Conservation (phyloP, 2,113 vertebrate genomes). For the Thunnus maccoyii region DNA sequence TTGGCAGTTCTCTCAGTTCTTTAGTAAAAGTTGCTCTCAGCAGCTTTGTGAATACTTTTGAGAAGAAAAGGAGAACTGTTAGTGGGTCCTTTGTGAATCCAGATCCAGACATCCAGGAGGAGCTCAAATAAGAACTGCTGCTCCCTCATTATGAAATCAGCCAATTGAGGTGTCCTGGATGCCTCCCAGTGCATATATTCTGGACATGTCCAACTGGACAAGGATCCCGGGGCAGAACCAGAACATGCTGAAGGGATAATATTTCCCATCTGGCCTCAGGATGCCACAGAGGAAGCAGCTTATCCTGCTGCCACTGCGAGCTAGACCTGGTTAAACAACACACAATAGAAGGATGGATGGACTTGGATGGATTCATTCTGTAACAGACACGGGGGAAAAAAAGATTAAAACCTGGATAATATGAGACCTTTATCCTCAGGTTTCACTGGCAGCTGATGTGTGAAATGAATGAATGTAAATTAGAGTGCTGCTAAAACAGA, state of each 20-base stretch:
- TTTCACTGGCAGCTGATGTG: neutral
- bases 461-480: neutral
- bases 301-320: slow-evolving; percentile 1
- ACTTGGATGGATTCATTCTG: neutral
- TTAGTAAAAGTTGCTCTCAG: too few species aligned
- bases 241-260: slow-evolving; percentile 17
- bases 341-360: neutral
- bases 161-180: too few species aligned
- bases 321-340: neutral
- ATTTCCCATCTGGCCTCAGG: slow-evolving; percentile 35
- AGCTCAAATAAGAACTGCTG: too few species aligned
- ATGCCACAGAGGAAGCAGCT: neutral
- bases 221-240: neutral
- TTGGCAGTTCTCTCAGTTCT: too few species aligned
- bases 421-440: neutral
- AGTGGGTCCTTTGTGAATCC: too few species aligned
- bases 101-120: too few species aligned
- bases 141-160: too few species aligned
- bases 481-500: neutral
- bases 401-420: neutral
- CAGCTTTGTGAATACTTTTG: too few species aligned
- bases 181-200: neutral
- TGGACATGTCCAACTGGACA: neutral
- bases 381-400: neutral
- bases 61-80: too few species aligned